These are phyloP conservation scores for Perodicticus potto DNA, from an alignment of 2,797 vertebrate species.

Conservation along the genomic window DNA sequence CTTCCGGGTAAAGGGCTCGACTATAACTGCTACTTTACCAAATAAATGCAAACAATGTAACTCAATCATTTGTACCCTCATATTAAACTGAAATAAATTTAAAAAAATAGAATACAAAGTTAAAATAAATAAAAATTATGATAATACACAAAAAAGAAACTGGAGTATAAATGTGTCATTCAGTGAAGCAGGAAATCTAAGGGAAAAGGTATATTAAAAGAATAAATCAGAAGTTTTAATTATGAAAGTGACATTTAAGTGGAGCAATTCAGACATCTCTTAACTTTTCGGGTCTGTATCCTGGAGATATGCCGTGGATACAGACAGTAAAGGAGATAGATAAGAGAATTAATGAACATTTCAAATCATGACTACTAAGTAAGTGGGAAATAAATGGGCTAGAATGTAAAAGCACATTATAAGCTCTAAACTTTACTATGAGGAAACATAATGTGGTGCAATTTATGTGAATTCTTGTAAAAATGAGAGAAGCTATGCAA, in stretches of 20 bases:
- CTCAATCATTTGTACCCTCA: no score
- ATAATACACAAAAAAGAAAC: background rate
- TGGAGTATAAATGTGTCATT: background rate
- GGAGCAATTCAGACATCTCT: background rate
- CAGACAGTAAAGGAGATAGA: background rate
- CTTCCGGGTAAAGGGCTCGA: no score
- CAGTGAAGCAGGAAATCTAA: background rate
- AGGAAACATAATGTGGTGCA: background rate
- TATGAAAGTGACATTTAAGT: background rate
- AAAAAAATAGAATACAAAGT: no score
- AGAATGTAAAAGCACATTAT: background rate
- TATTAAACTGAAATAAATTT: no score
- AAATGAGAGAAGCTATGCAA: background rate
- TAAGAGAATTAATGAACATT: background rate
- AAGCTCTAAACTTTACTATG: background rate
- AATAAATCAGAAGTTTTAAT: background rate
- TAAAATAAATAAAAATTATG: no score
- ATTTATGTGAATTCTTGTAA: constrained; percentile 36
- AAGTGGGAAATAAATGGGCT: background rate
- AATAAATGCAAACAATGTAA: no score
- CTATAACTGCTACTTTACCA: no score
- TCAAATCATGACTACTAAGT: background rate
- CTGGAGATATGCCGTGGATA: background rate
- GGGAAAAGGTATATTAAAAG: background rate
- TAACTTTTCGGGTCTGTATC: background rate